phyloP scores from a whole-genome alignment of 2,113 vertebrate genomes.

The Taurulus bubalis region DNA sequence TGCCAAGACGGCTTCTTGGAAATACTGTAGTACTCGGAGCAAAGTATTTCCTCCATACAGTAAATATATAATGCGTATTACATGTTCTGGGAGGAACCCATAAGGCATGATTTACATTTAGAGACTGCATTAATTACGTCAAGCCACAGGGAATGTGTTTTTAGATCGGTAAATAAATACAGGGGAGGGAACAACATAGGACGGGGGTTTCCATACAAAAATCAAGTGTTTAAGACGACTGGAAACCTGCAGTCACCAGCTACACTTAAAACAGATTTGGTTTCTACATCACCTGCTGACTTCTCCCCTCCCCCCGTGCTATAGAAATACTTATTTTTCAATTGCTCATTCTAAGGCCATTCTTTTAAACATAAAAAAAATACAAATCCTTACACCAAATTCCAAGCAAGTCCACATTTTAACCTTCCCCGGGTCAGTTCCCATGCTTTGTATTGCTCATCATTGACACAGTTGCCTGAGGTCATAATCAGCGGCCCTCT shows the following conservation, averaged over 20 bases:
- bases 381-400: constrained; percentile 43
- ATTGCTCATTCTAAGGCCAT: constrained; percentile 57
- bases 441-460: background rate
- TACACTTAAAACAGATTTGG: constrained; percentile 70
- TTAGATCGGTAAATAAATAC: constrained; percentile 76
- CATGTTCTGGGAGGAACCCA: constrained; percentile 54
- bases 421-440: background rate
- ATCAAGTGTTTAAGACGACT: constrained; percentile 73
- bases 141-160: constrained; percentile 80
- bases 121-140: constrained; percentile 65
- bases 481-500: background rate
- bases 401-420: constrained; percentile 22
- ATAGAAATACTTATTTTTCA: constrained; percentile 38
- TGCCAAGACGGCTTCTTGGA: constrained; percentile 56
- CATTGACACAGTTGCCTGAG: background rate
- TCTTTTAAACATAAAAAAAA: constrained; percentile 40
- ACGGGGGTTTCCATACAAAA: constrained; percentile 39
- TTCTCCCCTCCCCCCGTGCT: constrained; percentile 11
- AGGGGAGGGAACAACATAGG: constrained; percentile 22
- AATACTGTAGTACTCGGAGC: constrained; percentile 58
- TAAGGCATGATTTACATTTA: constrained; percentile 74
- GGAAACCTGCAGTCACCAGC: constrained; percentile 85
- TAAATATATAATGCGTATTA: constrained; percentile 54
- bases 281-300: constrained; percentile 59
- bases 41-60: constrained; percentile 55